Conservation (phyloP, 2,888 invertebrate species). For the Seira ritae region DNA sequence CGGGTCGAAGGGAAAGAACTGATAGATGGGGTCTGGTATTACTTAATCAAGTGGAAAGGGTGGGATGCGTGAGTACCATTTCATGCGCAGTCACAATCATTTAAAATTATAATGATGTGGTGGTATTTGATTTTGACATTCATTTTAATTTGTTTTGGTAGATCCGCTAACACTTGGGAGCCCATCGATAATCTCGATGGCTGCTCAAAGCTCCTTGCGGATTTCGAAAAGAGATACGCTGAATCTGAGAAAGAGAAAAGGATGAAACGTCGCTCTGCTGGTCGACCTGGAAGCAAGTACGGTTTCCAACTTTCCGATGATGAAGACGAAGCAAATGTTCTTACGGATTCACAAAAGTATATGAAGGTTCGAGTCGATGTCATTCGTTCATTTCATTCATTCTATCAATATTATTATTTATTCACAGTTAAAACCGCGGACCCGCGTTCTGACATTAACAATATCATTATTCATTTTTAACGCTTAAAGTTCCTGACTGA, state of each 20-base stretch:
- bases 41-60: conserved; percentile 69
- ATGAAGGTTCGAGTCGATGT: conserved; percentile 24
- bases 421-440: no score
- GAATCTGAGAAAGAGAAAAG: neutral
- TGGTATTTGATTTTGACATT: neutral
- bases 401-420: neutral
- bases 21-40: conserved; percentile 43
- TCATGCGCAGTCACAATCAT: neutral
- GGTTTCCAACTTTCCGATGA: neutral
- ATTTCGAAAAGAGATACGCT: conserved; percentile 39
- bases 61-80: conserved; percentile 58
- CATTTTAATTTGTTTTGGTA: conserved; percentile 29
- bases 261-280: neutral
- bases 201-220: conserved; percentile 56
- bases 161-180: conserved; percentile 62
- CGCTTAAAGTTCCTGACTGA: neutral
- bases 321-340: conserved; percentile 1
- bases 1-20: conserved; percentile 55
- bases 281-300: neutral
- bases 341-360: neutral
- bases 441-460: neutral
- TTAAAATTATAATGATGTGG: no score
- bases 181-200: conserved; percentile 60
- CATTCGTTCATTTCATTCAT: neutral
- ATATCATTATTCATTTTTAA: neutral